Base-by-base conservation (phyloP, 2,113 vertebrate genomes). In the Fukomys damarensis region DNA sequence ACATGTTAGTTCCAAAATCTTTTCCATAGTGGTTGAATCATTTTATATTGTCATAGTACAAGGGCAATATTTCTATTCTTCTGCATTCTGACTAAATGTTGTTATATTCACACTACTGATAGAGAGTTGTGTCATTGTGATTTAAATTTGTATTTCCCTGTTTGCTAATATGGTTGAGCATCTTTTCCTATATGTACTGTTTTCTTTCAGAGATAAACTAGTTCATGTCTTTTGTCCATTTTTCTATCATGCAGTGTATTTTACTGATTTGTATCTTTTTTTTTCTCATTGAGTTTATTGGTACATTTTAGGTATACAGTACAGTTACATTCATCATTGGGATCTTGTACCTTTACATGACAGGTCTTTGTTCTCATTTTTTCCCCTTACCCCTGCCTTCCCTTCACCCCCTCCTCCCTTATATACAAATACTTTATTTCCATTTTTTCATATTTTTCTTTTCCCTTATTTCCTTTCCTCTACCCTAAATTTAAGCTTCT, bases 211-310 rank as follows among this genome's bases (percentile, higher is more conserved):
- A 46, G n/a, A 49, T 81, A n/a, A 56, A 49, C n/a, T 74, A 84
- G 19, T 63, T 77, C 16, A 14, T 49, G 49, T 84, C 38, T 95
- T 93, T 89, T 79, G 54, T n/a, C 54, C 12, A 63, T 0, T 86
- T 96, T 85, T 89, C 41, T 61, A 24, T 63, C 20, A 38, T 52
- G 22, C 54, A 56, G 22, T 38, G 0, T 89, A 43, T 85, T 89
- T 68, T 89, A 85, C 22, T 85, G 41, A 54, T 89, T 79, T 70
- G n/a, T n/a, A n/a, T n/a, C n/a, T n/a, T n/a, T n/a, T n/a, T n/a
- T n/a, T n/a, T n/a, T n/a, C n/a, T n/a, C n/a, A n/a, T n/a, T n/a
- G n/a, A n/a, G n/a, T n/a, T n/a, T n/a, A n/a, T n/a, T n/a, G n/a
- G n/a, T n/a, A n/a, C n/a, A n/a, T n/a, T n/a, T n/a, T n/a, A n/a